phyloP scores from a whole-genome alignment of 2,888 invertebrate species.

The Conchocele bisecta region DNA sequence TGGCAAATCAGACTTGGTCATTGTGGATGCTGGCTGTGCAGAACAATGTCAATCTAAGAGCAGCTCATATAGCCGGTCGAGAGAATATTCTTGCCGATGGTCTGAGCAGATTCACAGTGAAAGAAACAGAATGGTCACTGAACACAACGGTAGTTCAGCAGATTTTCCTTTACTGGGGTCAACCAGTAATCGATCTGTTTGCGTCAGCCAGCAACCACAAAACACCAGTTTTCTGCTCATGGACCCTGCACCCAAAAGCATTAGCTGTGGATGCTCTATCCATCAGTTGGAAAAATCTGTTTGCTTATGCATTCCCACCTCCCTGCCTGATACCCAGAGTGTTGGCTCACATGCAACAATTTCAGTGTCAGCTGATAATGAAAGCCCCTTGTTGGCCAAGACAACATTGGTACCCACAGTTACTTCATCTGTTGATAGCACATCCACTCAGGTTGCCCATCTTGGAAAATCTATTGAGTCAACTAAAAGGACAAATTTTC shows the following conservation, averaged over 20 bases:
- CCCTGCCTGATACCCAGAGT: slow-evolving; percentile 44
- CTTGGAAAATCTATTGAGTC: too few species aligned
- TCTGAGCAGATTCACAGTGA: slow-evolving; percentile 1
- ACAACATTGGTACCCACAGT: slow-evolving; percentile 18
- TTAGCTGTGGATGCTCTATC: too few species aligned
- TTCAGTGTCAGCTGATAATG: slow-evolving; percentile 11
- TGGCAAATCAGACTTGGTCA: slow-evolving; percentile 8
- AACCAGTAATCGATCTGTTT: too few species aligned
- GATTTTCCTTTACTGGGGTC: too few species aligned
- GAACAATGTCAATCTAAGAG: neutral
- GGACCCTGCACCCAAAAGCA: too few species aligned
- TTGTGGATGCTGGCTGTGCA: slow-evolving; percentile 1
- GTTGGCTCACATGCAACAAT: slow-evolving; percentile 17
- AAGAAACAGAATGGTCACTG: slow-evolving; percentile 28
- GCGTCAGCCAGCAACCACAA: slow-evolving; percentile 20
- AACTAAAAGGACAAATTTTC: slow-evolving; percentile 4
- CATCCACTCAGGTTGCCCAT: neutral
- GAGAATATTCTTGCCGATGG: slow-evolving; percentile 17
- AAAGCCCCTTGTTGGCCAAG: slow-evolving; percentile 20
- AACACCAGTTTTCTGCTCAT: slow-evolving; percentile 16
- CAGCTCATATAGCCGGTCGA: slow-evolving; percentile 22
- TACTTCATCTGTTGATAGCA: slow-evolving; percentile 8
- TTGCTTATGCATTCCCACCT: too few species aligned
- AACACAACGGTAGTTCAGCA: slow-evolving; percentile 7
- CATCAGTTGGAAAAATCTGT: too few species aligned